Conservation (phyloP, 1,140 invertebrate genomes). For the Tetramorium alpestre region DNA sequence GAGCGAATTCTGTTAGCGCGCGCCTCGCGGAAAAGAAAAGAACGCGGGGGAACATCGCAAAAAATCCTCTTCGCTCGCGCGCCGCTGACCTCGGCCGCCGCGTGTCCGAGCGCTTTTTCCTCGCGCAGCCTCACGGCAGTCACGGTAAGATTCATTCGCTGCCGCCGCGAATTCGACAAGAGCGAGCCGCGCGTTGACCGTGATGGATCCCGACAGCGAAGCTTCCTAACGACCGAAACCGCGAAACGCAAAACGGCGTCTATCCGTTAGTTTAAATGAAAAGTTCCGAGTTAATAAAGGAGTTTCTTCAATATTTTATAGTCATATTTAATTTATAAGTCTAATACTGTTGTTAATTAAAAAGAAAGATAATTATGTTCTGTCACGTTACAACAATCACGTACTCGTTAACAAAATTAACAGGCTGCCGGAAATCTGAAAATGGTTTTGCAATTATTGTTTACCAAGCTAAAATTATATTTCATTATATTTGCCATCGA, state of each 20-base stretch:
- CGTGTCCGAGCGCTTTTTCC: neutral
- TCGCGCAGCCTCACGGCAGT: neutral
- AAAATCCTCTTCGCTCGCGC: slow-evolving; percentile 38
- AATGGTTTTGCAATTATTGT: neutral
- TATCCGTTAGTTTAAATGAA: neutral
- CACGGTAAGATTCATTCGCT: slow-evolving; percentile 27
- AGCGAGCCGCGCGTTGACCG: neutral
- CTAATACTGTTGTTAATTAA: neutral
- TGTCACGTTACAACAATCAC: neutral
- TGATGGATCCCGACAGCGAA: slow-evolving; percentile 3
- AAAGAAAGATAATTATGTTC: neutral
- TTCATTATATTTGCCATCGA: neutral
- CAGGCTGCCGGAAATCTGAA: neutral
- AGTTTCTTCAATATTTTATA: neutral
- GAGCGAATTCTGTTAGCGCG: slow-evolving; percentile 33
- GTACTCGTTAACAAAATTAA: neutral
- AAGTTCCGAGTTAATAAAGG: neutral
- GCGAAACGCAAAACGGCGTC: slow-evolving; percentile 10
- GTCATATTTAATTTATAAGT: neutral
- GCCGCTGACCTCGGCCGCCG: neutral
- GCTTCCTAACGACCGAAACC: slow-evolving; percentile 11
- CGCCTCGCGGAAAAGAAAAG: slow-evolving; percentile 53
- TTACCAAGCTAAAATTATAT: neutral
- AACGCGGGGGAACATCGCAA: slow-evolving; percentile 13
- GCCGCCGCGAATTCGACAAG: slow-evolving; percentile 25